A percentile compares a stretch with the other conserved stretches of the same genome.
phyloP scores from a whole-genome alignment of 2,888 invertebrate species.

The Eupithecia subfuscata region DNA sequence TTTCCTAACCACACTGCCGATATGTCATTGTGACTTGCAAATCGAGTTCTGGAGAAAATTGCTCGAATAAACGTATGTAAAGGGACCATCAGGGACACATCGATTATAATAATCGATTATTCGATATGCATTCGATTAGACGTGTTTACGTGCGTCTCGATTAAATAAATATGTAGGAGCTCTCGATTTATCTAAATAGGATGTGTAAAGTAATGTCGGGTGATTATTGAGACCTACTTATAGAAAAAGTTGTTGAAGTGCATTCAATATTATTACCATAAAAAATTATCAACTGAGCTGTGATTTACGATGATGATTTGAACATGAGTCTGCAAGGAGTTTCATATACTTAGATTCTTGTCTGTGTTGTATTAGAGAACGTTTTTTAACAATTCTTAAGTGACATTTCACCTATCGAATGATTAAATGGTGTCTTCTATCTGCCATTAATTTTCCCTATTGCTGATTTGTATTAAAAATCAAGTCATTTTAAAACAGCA shows the following conservation, averaged over 20 bases:
- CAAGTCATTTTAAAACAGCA: too few species aligned
- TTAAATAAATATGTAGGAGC: slow-evolving; percentile 34
- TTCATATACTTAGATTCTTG: background rate
- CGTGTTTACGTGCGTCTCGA: slow-evolving; percentile 55
- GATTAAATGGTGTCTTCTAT: too few species aligned
- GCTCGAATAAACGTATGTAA: slow-evolving; percentile 75
- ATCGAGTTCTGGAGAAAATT: slow-evolving; percentile 75
- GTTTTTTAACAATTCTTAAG: too few species aligned
- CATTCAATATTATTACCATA: background rate
- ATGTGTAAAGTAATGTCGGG: slow-evolving; percentile 13
- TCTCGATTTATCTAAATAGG: slow-evolving; percentile 28
- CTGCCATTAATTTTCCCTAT: too few species aligned
- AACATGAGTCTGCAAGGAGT: background rate
- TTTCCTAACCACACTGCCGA: slow-evolving; percentile 54
- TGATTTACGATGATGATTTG: background rate
- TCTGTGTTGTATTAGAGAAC: too few species aligned
- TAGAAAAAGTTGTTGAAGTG: background rate
- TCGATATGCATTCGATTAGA: slow-evolving; percentile 59
- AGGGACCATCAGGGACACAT: slow-evolving; percentile 71
- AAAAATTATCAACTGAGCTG: too few species aligned
- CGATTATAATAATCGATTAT: slow-evolving; percentile 74
- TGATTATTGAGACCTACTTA: slow-evolving; percentile 4
- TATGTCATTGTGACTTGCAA: slow-evolving; percentile 75
- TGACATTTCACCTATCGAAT: too few species aligned
- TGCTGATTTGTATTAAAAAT: too few species aligned